A percentile compares a stretch with the other conserved stretches of the same genome.
These are phyloP conservation scores for Pterocles orientalis DNA, from an alignment of 2,113 vertebrate genomes.

Conservation along the genomic window DNA sequence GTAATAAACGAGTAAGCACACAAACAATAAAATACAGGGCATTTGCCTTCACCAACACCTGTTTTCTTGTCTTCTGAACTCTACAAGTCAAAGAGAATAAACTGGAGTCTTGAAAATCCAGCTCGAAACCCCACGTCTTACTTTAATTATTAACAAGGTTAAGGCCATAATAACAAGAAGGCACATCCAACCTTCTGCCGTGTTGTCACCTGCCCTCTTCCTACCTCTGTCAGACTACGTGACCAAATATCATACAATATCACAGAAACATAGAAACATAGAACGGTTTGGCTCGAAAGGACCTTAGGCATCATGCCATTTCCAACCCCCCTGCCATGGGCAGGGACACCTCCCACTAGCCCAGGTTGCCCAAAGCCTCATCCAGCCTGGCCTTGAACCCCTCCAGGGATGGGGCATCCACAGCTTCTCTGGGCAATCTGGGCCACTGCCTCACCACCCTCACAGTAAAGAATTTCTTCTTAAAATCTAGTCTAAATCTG, in stretches of 20 bases:
- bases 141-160: not conserved
- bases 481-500: too few species aligned
- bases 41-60: not conserved
- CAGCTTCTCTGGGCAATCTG: too few species aligned
- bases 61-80: not conserved
- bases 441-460: too few species aligned
- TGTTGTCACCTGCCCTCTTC: not conserved
- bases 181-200: not conserved
- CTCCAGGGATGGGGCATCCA: too few species aligned
- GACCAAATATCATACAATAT: not conserved
- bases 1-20: not conserved
- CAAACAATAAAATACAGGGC: not conserved
- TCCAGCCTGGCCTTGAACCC: too few species aligned
- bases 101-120: not conserved
- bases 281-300: too few species aligned
- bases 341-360: too few species aligned
- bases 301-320: too few species aligned
- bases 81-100: not conserved
- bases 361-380: too few species aligned
- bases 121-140: not conserved
- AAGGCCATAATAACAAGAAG: not conserved
- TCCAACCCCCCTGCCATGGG: too few species aligned
- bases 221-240: not conserved
- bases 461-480: too few species aligned
- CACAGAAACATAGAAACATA: too few species aligned